Evolutionary conservation across 1,140 invertebrate species (phyloP).

Genomic region (Diachasma alloeum): DNA sequence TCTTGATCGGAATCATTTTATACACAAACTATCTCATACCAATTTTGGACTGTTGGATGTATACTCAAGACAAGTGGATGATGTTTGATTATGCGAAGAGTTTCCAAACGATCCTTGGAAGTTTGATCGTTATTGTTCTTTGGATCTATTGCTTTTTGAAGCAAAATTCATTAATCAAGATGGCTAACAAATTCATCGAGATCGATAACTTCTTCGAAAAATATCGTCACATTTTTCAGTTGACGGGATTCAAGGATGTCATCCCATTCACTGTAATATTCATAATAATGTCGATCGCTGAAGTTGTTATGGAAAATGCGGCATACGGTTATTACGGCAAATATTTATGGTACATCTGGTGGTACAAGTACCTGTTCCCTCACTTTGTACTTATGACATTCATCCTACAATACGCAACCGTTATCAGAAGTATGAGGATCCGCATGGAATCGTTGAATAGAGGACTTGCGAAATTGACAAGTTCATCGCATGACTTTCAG

Average conservation of each 20-base stretch:
- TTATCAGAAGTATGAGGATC: neutral
- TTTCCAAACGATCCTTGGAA: neutral
- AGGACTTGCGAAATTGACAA: neutral
- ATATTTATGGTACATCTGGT: neutral
- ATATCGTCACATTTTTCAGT: neutral
- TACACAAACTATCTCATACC: neutral
- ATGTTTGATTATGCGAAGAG: neutral
- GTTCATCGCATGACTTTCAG: neutral
- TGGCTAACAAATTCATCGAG: neutral
- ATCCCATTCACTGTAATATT: neutral
- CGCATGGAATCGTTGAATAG: neutral
- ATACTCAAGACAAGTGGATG: neutral
- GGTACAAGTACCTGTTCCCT: neutral
- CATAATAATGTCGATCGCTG: neutral
- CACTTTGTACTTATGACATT: neutral
- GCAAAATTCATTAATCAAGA: neutral
- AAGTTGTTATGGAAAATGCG: neutral
- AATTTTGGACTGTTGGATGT: neutral
- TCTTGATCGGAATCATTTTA: neutral
- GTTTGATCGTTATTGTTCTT: neutral
- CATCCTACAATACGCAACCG: neutral
- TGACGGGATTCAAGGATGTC: neutral
- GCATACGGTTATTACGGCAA: neutral
- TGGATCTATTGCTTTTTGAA: neutral
- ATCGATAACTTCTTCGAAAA: neutral